Base-by-base conservation (phyloP, 1,140 invertebrate genomes). In the Brachionus manjavacas region DNA sequence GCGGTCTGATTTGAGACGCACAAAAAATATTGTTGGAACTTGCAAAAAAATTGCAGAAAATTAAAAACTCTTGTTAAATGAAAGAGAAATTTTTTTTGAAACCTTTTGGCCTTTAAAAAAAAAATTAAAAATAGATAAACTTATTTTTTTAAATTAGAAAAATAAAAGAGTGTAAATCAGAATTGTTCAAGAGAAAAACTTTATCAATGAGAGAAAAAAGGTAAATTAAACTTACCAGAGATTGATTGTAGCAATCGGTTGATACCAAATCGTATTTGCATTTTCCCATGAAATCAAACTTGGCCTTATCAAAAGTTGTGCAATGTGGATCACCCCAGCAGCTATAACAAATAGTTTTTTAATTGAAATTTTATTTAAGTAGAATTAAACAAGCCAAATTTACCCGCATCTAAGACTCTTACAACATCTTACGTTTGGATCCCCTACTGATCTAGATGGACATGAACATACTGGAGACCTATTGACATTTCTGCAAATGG, bases 261-360 rank as follows among this genome's bases (percentile, higher is more conserved):
- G 79, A 35, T n/a, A 81, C 52, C n/a, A 81, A 60, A 46, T 81
- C 79, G 31, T 81, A 81, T 68, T 81, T 81, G 20, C 79, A 81
- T 28, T 35, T 35, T 43, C 79, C 79, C 49, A 81, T 60, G 46
- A 81, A 81, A 43, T 60, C 52, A 46, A 64, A 81, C 20, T 60
- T 39, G 3, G 31, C 35, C 28, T 35, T 41, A 64, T 81, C 79
- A 64, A 81, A 81, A 43, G 52, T 68, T 11, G 64, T 41, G 12
- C 79, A 81, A 68, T 81, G 79, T 12, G 79, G 79, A 81, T 81
- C 79, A 11, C 79, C 79, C 52, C 52, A 60, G 14, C 79, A 81
- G 6, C 79, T 64, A 23, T 11, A 49, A 78, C 4, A 35, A 35
- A 35, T 3, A 4, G 4, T 79, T 49, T 79, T 60, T 1, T 25